phyloP scores from a whole-genome alignment of 2,113 vertebrate species.

The Microtus oregoni region DNA sequence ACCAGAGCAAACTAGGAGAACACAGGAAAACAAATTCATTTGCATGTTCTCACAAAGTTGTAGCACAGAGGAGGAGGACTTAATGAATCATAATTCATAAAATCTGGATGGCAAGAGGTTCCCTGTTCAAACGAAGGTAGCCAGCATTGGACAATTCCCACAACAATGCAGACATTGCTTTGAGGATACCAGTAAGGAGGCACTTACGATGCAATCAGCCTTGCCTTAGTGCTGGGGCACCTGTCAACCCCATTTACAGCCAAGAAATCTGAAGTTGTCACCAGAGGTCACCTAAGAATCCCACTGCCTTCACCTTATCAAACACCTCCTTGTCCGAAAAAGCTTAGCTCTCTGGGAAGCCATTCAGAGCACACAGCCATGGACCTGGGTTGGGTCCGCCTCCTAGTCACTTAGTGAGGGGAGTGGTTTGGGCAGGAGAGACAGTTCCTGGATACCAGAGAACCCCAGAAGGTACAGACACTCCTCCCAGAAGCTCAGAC shows the following conservation, averaged over 20 bases:
- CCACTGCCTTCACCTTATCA: neutral
- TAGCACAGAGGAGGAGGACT: fast-evolving
- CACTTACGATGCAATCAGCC: neutral
- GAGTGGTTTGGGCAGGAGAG: neutral
- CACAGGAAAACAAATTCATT: neutral
- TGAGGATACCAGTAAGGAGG: neutral
- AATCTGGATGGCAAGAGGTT: neutral
- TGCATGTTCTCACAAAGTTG: neutral
- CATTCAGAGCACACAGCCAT: neutral
- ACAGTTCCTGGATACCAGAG: neutral
- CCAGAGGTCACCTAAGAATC: neutral
- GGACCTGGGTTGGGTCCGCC: neutral
- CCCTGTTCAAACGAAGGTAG: neutral
- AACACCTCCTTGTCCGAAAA: neutral
- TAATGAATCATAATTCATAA: neutral
- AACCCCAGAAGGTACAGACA: neutral
- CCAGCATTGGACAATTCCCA: neutral
- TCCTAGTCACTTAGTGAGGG: neutral
- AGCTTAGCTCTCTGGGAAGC: neutral
- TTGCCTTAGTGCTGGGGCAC: neutral
- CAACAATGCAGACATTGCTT: neutral
- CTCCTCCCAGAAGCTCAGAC: neutral
- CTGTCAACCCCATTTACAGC: neutral
- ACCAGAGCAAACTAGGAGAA: neutral
- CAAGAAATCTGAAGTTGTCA: conserved; percentile 11